phyloP scores from a whole-genome alignment of 2,888 invertebrate species.

The Ischnura elegans region DNA sequence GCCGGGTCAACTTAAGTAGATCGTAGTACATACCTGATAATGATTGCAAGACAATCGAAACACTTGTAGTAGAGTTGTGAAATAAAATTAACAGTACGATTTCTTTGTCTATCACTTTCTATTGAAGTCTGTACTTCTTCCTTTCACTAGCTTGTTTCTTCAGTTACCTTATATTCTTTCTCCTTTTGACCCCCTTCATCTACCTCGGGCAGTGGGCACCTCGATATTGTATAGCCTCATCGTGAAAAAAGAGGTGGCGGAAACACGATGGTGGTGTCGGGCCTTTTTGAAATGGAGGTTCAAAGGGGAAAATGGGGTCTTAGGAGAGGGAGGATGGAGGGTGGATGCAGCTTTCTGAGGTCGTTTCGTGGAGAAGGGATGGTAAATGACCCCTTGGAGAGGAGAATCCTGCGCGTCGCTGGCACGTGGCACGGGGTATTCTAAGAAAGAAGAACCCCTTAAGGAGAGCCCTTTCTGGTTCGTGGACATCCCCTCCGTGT shows the following conservation, averaged over 20 bases:
- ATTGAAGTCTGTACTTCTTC: no score
- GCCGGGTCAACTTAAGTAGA: no score
- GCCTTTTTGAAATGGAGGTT: not conserved
- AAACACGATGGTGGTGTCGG: not conserved
- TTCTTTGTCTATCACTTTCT: no score
- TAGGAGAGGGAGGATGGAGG: not conserved
- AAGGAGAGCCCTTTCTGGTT: not conserved
- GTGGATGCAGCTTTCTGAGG: not conserved
- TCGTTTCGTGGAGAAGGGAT: not conserved
- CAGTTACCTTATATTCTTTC: no score
- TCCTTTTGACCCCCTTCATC: no score
- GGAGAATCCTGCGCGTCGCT: not conserved
- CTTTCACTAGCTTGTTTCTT: no score
- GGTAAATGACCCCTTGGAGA: conserved; percentile 1
- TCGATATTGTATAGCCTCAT: no score
- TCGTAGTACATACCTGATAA: no score
- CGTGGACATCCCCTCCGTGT: not conserved
- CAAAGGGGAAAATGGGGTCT: not conserved
- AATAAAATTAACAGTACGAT: no score
- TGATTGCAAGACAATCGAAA: no score
- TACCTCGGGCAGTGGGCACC: no score
- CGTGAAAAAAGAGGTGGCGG: not conserved
- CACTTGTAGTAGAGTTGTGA: no score
- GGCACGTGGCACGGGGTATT: not conserved
- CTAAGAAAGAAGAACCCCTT: not conserved